Percentiles rank a stretch among this genome's conserved stretches.
Conservation (phyloP, 2,797 vertebrate species). For the Acrossocheilus wenchowensis region DNA sequence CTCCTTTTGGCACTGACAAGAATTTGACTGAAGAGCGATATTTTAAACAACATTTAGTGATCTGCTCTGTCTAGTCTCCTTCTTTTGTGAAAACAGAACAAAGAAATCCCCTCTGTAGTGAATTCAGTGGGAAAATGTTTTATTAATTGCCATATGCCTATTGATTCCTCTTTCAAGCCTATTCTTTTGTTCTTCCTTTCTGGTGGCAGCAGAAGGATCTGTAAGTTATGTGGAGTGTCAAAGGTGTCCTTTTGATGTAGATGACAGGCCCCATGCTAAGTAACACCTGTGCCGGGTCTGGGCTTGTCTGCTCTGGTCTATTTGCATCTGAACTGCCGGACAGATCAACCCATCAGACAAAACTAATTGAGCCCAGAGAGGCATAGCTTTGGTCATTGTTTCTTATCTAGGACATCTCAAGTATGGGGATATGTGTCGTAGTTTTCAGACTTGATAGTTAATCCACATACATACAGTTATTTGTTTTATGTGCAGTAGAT, state of each 20-base stretch:
- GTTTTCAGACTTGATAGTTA: slow-evolving; percentile 6
- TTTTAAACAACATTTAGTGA: slow-evolving; percentile 56
- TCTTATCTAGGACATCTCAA: slow-evolving; percentile 37
- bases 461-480: neutral
- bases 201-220: slow-evolving; percentile 92
- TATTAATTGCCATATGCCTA: slow-evolving; percentile 94
- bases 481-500: neutral
- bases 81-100: slow-evolving; percentile 61
- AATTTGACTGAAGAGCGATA: slow-evolving; percentile 53
- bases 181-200: slow-evolving; percentile 91
- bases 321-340: slow-evolving; percentile 63
- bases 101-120: slow-evolving; percentile 87
- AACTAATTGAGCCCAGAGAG: slow-evolving; percentile 63
- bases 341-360: slow-evolving; percentile 60
- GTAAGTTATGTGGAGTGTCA: slow-evolving; percentile 92
- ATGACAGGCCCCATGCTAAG: slow-evolving; percentile 87
- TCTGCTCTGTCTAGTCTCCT: slow-evolving; percentile 53
- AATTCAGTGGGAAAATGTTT: slow-evolving; percentile 91
- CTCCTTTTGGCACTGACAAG: slow-evolving; percentile 47
- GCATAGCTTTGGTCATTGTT: slow-evolving; percentile 46
- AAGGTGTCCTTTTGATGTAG: slow-evolving; percentile 92
- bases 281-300: slow-evolving; percentile 72
- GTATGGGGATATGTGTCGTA: neutral
- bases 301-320: slow-evolving; percentile 57
- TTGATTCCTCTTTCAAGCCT: slow-evolving; percentile 92